Percentiles rank a stretch among this genome's conserved stretches.
Evolutionary conservation across 23 tunicate genomes (phyloP).

Genomic region (Trididemnum miniatum): DNA sequence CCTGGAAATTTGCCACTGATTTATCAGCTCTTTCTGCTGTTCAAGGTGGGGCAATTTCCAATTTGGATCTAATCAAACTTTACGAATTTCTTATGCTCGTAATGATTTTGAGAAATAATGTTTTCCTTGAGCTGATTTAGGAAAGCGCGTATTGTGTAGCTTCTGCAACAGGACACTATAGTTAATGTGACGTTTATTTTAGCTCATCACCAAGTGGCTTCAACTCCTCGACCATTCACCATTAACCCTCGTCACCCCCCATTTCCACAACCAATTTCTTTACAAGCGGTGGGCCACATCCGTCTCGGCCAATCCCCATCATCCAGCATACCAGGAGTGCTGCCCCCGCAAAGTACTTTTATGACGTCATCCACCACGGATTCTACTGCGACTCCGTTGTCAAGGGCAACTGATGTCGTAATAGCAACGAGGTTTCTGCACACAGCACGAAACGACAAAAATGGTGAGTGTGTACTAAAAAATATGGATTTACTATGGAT

Average conservation of each 20-base stretch:
- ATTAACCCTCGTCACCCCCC: slow-evolving; percentile 70
- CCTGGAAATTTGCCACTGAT: no score
- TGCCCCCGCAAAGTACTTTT: slow-evolving; percentile 37
- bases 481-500: no score
- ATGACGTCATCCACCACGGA: slow-evolving; percentile 51
- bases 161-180: no score
- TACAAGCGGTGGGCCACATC: slow-evolving; percentile 72
- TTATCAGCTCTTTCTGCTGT: no score
- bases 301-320: slow-evolving; percentile 38
- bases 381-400: slow-evolving; percentile 25
- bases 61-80: no score
- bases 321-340: slow-evolving; percentile 33
- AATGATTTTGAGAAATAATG: no score
- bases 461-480: not conserved
- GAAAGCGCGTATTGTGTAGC: no score
- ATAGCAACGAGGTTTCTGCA: slow-evolving; percentile 56
- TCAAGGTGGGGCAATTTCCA: no score
- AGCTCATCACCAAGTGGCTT: slow-evolving; percentile 29
- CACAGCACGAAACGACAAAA: slow-evolving; percentile 15
- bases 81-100: no score
- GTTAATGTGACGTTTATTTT: no score
- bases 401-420: slow-evolving; percentile 38
- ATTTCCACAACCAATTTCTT: slow-evolving; percentile 57
- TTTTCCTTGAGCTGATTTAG: no score
- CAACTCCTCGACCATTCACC: slow-evolving; percentile 24